Percentiles rank a stretch among this genome's conserved stretches.
phyloP scores from a whole-genome alignment of 2,888 invertebrate species.

The Hypselothyrea guttata region DNA sequence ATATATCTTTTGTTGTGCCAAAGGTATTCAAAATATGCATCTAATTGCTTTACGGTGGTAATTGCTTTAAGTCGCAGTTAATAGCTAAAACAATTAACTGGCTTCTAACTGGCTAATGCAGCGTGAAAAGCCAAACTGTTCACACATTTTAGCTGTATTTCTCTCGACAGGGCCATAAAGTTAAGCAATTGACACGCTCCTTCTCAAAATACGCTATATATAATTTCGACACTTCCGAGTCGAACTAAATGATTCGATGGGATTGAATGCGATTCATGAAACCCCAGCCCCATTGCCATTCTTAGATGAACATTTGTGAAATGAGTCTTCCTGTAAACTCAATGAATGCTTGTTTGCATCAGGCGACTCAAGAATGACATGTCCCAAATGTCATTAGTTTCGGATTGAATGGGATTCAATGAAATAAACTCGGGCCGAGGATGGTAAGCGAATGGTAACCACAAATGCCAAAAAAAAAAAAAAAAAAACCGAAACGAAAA shows the following conservation, averaged over 20 bases:
- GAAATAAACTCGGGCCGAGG: slow-evolving; percentile 9
- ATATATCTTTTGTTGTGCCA: too few relatives aligned
- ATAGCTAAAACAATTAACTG: too few relatives aligned
- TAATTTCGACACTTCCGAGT: slow-evolving; percentile 41
- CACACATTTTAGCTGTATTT: too few relatives aligned
- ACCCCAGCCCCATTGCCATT: slow-evolving; percentile 24
- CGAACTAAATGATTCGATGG: slow-evolving; percentile 5
- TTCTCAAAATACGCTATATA: slow-evolving; percentile 11
- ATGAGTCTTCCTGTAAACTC: slow-evolving; percentile 21
- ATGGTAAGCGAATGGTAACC: slow-evolving; percentile 50
- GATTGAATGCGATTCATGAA: slow-evolving; percentile 12
- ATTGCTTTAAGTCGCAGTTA: too few relatives aligned
- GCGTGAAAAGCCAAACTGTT: slow-evolving; percentile 7
- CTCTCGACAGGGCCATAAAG: neutral
- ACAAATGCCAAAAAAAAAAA: slow-evolving; percentile 32
- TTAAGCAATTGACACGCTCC: too few relatives aligned
- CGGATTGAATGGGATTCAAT: slow-evolving; percentile 31
- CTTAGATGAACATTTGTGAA: too few relatives aligned
- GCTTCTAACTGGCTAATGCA: too few relatives aligned
- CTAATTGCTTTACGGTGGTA: too few relatives aligned
- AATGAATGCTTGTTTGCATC: slow-evolving; percentile 36
- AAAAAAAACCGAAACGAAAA: slow-evolving; percentile 21
- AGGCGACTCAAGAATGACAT: slow-evolving; percentile 27
- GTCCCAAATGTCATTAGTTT: slow-evolving; percentile 47
- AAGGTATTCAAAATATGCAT: too few relatives aligned